Conservation (phyloP, 37 sponge, comb jelly and placozoan species). For the Hormiphora californensis region DNA sequence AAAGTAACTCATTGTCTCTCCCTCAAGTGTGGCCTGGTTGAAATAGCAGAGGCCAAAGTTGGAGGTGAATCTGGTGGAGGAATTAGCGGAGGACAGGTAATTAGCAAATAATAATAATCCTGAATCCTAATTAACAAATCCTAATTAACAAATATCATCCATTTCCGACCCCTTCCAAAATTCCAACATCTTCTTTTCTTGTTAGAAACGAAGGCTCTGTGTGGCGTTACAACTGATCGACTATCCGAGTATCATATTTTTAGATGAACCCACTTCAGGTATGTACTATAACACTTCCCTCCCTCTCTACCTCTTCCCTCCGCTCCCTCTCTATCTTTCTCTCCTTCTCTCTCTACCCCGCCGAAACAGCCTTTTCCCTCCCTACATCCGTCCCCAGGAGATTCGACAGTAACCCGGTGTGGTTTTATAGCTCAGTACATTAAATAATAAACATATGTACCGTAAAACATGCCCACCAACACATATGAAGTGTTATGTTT, state of each 20-base stretch:
- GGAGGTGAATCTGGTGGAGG: constrained; percentile 71
- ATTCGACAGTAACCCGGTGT: no score
- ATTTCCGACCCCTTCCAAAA: neutral
- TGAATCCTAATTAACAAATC: neutral
- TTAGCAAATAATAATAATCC: neutral
- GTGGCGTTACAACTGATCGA: constrained; percentile 74
- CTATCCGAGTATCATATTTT: constrained; percentile 69
- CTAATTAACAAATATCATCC: neutral
- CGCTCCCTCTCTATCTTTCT: no score
- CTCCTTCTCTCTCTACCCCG: no score
- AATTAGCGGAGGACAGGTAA: constrained; percentile 89
- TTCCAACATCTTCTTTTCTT: neutral
- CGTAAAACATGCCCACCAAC: no score
- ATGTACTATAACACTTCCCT: no score
- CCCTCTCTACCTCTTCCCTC: no score
- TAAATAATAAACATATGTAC: no score
- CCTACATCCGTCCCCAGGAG: no score
- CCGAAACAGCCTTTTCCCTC: no score
- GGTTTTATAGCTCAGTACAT: no score
- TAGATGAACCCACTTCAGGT: constrained; percentile 86
- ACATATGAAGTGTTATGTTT: no score
- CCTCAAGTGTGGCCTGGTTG: constrained; percentile 64
- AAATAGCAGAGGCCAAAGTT: constrained; percentile 67
- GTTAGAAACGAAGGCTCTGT: constrained; percentile 64
- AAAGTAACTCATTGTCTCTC: neutral